Base-by-base conservation (phyloP, 2,888 invertebrate species). In the Parasteatoda lunata region DNA sequence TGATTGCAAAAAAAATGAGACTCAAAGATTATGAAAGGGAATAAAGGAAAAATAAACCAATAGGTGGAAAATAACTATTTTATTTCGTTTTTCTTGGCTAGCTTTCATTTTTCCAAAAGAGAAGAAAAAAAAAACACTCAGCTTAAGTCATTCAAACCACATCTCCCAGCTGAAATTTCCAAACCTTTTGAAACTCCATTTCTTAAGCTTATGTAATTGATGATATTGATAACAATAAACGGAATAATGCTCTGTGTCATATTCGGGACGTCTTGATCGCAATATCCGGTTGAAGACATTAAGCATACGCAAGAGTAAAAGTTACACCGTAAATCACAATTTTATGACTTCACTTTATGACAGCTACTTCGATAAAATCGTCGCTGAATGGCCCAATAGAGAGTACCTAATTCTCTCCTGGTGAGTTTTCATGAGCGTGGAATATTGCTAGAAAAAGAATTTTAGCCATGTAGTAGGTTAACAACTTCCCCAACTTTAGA, bases 311-410 rank as follows among this genome's bases (percentile, higher is more conserved):
- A 54, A 73, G 75, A 72, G 51, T 52, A 66, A 54, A 66, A 59
- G 54, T 77, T 84, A 73, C 54, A 54, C 64, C 78, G 72, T 84
- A 84, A 84, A 84, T 84, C 84, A 84, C 72, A 52, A 54, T 84
- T 84, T 84, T 84, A 84, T 84, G 77, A 68, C 72, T 84, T 84
- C 77, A 78, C 66, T 84, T 84, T 84, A 84, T 84, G 84, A 84
- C 84, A 84, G 84, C 78, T 84, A 66, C 84, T 68, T 84, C 84
- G 72, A 84, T 84, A 84, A 84, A 84, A 84, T 84, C 84, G 78
- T 59, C 77, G 72, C 77, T 77, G 64, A 84, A 78, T 77, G 72
- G 78, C 54, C 77, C 84, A 84, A 78, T 78, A 84, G 84, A 84
- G 84, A 84, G 72, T 78, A 84, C 54, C 78, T 84, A 72, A 84